These are phyloP conservation scores for Naja naja DNA, from an alignment of 2,113 vertebrate species.

Conservation along the genomic window DNA sequence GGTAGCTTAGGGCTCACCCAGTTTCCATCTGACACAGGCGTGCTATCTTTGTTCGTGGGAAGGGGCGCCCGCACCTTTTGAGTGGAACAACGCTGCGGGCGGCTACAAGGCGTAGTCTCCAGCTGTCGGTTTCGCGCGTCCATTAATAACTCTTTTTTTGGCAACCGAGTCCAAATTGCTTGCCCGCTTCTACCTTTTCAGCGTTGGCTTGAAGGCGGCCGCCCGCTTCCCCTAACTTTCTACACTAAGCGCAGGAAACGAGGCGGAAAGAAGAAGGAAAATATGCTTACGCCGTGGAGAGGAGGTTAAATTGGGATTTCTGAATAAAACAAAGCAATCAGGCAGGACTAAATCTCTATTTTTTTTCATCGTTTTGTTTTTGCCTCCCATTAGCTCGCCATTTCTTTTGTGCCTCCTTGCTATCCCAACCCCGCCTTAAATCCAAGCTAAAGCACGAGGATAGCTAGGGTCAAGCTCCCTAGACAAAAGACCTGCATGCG, in stretches of 20 bases:
- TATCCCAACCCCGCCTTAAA: neutral
- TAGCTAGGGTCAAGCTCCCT: neutral
- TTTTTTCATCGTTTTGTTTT: neutral
- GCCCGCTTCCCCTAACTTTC: neutral
- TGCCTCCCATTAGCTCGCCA: neutral
- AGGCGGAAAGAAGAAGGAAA: neutral
- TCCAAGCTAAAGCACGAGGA: neutral
- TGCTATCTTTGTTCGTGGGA: neutral
- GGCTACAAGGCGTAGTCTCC: neutral
- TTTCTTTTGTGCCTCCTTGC: neutral
- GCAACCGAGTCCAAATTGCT: neutral
- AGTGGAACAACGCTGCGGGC: neutral
- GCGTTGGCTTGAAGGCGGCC: neutral
- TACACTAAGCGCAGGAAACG: neutral
- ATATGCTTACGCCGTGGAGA: neutral
- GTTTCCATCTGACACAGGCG: neutral
- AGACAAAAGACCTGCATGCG: neutral
- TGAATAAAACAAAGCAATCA: neutral
- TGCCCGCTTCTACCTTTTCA: neutral
- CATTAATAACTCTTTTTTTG: neutral
- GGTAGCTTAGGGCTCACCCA: neutral
- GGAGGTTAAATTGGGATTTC: neutral
- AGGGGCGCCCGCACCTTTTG: rapidly evolving
- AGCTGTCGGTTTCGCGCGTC: neutral
- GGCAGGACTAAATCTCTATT: neutral